A percentile compares a stretch with the other conserved stretches of the same genome.
phyloP scores from a whole-genome alignment of 2,113 vertebrate genomes.

The Girardinichthys multiradiatus region DNA sequence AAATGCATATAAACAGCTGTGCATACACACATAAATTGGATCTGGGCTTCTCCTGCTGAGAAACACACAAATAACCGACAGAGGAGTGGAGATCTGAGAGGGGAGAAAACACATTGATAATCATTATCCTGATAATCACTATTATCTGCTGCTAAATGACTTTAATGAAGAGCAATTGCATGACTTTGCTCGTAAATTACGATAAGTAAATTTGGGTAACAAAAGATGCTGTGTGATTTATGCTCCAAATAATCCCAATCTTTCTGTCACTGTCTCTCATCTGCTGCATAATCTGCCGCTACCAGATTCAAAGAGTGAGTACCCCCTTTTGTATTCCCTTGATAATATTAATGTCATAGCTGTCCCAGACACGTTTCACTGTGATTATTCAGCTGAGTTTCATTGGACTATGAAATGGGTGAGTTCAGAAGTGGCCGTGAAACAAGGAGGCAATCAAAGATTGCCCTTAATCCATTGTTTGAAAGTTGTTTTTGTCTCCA shows the following conservation, averaged over 20 bases:
- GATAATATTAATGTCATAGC: constrained; percentile 34
- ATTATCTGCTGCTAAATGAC: constrained; percentile 48
- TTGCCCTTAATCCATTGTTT: no score
- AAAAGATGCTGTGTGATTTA: constrained; percentile 48
- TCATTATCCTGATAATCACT: constrained; percentile 47
- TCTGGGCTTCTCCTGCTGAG: constrained; percentile 31
- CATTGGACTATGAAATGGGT: constrained; percentile 40
- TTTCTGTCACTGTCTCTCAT: constrained; percentile 49
- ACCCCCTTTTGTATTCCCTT: constrained; percentile 49
- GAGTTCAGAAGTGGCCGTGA: constrained; percentile 25
- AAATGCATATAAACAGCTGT: constrained; percentile 21
- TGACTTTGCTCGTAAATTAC: constrained; percentile 43
- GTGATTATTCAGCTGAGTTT: constrained; percentile 57
- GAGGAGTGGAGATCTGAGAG: constrained; percentile 21
- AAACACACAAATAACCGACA: constrained; percentile 36
- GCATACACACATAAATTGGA: constrained; percentile 21
- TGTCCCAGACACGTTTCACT: constrained; percentile 41
- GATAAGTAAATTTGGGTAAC: constrained; percentile 39
- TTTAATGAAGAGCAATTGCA: constrained; percentile 58
- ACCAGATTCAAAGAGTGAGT: constrained; percentile 99
- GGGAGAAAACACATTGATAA: constrained; percentile 12
- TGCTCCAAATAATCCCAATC: constrained; percentile 43
- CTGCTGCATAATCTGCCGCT: constrained; percentile 60
- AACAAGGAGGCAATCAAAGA: constrained; percentile 45
- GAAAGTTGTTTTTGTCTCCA: neutral